phyloP scores from a whole-genome alignment of 2,888 invertebrate species.

The Octodonta nipae region DNA sequence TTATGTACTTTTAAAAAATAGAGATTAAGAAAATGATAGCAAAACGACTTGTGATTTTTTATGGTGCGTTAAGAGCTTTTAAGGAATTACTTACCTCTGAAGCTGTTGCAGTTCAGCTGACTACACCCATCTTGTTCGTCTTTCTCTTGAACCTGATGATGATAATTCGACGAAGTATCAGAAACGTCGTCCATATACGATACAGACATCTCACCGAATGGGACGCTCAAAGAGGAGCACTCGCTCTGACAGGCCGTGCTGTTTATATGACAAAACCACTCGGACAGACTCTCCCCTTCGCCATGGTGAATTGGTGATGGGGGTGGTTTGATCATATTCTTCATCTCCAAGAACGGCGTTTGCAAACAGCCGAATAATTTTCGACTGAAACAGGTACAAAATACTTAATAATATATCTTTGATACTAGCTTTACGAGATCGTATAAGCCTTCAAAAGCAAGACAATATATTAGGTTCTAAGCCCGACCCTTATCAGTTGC shows the following conservation, averaged over 20 bases:
- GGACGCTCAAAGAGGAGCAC: slow-evolving; percentile 33
- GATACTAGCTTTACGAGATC: too few relatives aligned
- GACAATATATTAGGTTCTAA: too few relatives aligned
- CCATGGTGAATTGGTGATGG: slow-evolving; percentile 31
- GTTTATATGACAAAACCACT: slow-evolving; percentile 31
- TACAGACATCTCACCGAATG: slow-evolving; percentile 33
- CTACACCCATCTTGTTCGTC: slow-evolving; percentile 19
- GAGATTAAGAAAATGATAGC: too few relatives aligned
- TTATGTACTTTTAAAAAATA: too few relatives aligned
- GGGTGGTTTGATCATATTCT: slow-evolving; percentile 43
- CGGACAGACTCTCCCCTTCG: slow-evolving; percentile 33
- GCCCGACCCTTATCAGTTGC: too few relatives aligned
- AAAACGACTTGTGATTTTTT: too few relatives aligned
- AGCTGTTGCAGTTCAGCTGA: slow-evolving; percentile 26
- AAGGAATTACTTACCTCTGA: slow-evolving; percentile 26
- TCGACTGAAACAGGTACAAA: slow-evolving; percentile 31
- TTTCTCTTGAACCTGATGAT: slow-evolving; percentile 11
- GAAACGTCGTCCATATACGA: slow-evolving; percentile 35
- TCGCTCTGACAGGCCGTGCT: slow-evolving; percentile 26
- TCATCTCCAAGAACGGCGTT: slow-evolving; percentile 43
- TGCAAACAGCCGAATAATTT: slow-evolving; percentile 47
- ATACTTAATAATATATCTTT: too few relatives aligned
- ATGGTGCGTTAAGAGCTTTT: too few relatives aligned
- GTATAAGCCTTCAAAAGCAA: too few relatives aligned
- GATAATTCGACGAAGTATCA: slow-evolving; percentile 26